phyloP scores from a whole-genome alignment of 2,113 vertebrate species.

The Arizona elegans region DNA sequence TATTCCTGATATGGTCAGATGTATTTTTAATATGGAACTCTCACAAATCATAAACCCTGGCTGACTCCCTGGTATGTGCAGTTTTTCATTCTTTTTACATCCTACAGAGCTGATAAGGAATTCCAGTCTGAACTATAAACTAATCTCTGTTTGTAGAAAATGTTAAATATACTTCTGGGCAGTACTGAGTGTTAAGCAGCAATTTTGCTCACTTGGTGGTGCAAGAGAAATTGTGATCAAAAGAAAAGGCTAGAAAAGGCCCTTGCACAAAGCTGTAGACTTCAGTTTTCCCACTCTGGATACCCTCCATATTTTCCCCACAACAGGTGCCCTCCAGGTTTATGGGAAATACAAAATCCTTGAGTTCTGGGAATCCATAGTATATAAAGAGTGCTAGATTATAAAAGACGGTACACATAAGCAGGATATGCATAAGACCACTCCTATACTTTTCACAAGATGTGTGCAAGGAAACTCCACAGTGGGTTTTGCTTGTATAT shows the following conservation, averaged over 20 bases:
- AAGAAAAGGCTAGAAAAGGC: neutral
- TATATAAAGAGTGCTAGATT: neutral
- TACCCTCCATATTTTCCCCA: neutral
- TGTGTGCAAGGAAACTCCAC: neutral
- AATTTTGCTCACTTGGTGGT: neutral
- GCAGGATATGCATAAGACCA: neutral
- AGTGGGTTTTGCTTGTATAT: neutral
- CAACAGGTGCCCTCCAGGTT: neutral
- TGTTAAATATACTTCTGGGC: neutral
- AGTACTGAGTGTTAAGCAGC: neutral
- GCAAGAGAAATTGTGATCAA: neutral
- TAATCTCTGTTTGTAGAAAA: neutral
- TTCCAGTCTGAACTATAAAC: slow-evolving; percentile 2
- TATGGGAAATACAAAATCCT: neutral
- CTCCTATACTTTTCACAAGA: neutral
- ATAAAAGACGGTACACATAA: neutral
- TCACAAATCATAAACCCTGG: neutral
- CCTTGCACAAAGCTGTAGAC: neutral
- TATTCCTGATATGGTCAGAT: neutral
- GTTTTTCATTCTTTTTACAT: slow-evolving; percentile 10
- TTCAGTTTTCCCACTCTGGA: neutral
- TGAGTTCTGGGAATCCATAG: neutral
- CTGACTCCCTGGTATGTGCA: neutral
- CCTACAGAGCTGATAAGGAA: slow-evolving; percentile 10
- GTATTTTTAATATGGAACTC: neutral